These are phyloP conservation scores for Balanococcus diminutus DNA, from an alignment of 2,888 invertebrate species.

Conservation along the genomic window DNA sequence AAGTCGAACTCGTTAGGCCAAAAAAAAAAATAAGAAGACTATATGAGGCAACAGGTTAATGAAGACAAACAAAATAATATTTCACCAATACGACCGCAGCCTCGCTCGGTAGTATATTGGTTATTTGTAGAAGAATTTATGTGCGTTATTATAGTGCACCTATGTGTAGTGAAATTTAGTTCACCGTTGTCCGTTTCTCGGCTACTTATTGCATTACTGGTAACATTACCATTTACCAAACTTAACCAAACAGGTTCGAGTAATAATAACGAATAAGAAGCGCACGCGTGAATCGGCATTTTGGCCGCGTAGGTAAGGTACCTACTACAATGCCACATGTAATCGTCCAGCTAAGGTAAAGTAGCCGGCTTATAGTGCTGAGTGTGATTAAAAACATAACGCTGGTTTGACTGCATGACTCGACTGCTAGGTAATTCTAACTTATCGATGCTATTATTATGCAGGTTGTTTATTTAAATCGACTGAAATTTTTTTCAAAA, in stretches of 20 bases:
- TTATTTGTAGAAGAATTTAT: slow-evolving; percentile 17
- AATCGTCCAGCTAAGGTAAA: neutral
- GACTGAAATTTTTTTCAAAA: neutral
- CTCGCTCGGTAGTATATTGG: neutral
- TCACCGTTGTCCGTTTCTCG: neutral
- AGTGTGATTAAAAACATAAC: slow-evolving; percentile 20
- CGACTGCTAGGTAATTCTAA: no score
- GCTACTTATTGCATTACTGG: slow-evolving; percentile 31
- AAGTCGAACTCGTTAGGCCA: no score
- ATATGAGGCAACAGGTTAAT: neutral
- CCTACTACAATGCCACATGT: neutral
- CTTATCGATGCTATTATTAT: no score
- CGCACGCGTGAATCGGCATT: slow-evolving; percentile 5
- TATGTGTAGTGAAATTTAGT: neutral
- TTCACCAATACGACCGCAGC: neutral
- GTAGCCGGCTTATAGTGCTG: neutral
- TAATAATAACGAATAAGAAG: neutral
- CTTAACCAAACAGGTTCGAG: slow-evolving; percentile 6
- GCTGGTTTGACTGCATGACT: slow-evolving; percentile 26
- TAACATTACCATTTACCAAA: neutral
- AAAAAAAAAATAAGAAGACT: neutral
- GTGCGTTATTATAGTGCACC: neutral
- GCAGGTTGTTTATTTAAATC: slow-evolving; percentile 11
- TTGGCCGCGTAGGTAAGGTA: no score
- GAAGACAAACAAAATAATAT: slow-evolving; percentile 26